Evolutionary conservation across 2,888 invertebrate species (phyloP).

Genomic region (Tenthredo livida): DNA sequence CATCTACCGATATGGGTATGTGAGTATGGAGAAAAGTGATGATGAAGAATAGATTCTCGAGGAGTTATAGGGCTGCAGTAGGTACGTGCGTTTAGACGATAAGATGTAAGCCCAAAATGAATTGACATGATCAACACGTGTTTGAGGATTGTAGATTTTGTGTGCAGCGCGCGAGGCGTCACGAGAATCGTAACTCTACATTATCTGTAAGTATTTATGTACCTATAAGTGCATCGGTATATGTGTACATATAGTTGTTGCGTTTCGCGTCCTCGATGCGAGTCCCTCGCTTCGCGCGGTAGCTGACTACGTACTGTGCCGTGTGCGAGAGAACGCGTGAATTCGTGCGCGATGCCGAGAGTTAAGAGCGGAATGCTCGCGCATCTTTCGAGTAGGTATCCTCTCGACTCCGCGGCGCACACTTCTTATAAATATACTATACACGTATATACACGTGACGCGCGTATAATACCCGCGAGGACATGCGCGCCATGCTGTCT

Average conservation of each 20-base stretch:
- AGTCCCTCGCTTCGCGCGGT: conserved; percentile 7
- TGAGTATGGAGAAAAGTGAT: neutral
- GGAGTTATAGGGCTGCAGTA: no score
- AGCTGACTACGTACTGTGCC: neutral
- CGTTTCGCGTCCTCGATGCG: conserved; percentile 36
- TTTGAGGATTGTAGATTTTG: neutral
- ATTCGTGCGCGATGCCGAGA: conserved; percentile 14
- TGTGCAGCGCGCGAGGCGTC: neutral
- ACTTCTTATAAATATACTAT: conserved; percentile 26
- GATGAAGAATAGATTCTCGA: neutral
- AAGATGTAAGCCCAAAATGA: neutral
- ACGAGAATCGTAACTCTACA: neutral
- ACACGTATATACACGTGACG: conserved; percentile 36
- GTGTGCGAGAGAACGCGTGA: neutral
- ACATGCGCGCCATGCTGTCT: conserved; percentile 72
- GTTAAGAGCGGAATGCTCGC: conserved; percentile 46
- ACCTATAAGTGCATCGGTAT: neutral
- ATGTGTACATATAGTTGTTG: neutral
- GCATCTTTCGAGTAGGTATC: conserved; percentile 12
- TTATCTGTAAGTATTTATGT: neutral
- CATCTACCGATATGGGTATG: neutral
- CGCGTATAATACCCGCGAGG: conserved; percentile 42
- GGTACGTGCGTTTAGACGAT: neutral
- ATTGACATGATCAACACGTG: neutral
- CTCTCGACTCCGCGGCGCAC: conserved; percentile 39